Evolutionary conservation across 2,888 invertebrate species (phyloP).

Genomic region (Polymixis flavicincta): DNA sequence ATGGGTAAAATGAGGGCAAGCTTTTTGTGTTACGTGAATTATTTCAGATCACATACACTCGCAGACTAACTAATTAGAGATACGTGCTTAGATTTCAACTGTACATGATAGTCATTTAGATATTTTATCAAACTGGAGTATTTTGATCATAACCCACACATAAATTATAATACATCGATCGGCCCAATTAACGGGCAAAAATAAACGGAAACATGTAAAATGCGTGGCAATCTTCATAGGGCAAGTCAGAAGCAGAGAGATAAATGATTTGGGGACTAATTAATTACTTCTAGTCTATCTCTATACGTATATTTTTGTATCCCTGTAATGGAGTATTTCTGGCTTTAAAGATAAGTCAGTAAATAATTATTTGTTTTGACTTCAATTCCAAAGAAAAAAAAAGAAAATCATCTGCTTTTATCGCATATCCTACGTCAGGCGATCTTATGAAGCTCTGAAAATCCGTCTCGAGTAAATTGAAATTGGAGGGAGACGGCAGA

Average conservation of each 20-base stretch:
- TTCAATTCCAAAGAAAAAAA: not conserved
- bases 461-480: slow-evolving; percentile 91
- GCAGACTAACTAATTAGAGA: too few relatives aligned
- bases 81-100: too few relatives aligned
- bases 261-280: not conserved
- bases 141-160: not conserved
- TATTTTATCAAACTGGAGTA: slow-evolving; percentile 3
- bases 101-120: not conserved
- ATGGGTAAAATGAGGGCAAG: slow-evolving; percentile 12
- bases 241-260: not conserved
- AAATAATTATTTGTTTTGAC: not conserved
- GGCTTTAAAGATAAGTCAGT: not conserved
- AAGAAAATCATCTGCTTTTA: slow-evolving; percentile 37
- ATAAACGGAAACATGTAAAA: slow-evolving; percentile 8
- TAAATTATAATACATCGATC: not conserved
- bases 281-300: not conserved
- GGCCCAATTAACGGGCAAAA: too few relatives aligned
- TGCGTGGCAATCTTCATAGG: not conserved
- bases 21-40: slow-evolving; percentile 21
- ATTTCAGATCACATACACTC: slow-evolving; percentile 7
- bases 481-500: slow-evolving; percentile 87
- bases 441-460: slow-evolving; percentile 89
- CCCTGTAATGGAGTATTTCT: not conserved
- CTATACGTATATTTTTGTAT: too few relatives aligned
- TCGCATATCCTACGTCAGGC: slow-evolving; percentile 67